These are phyloP conservation scores for Litoditis marina DNA, from an alignment of 2,888 invertebrate genomes.

Conservation along the genomic window DNA sequence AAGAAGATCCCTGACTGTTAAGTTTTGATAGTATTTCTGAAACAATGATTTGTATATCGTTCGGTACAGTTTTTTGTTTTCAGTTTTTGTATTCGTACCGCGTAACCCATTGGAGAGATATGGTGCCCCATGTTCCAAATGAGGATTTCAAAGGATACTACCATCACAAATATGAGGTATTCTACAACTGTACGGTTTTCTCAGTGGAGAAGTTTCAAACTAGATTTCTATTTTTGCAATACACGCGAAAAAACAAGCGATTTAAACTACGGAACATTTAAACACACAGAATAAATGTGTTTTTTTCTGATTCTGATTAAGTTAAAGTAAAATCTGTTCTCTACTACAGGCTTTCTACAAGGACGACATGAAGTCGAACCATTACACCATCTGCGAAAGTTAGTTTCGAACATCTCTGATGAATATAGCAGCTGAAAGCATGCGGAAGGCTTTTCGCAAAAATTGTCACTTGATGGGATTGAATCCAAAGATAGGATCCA, in stretches of 20 bases:
- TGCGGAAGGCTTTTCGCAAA: background rate
- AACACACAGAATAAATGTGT: no score
- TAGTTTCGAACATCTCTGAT: background rate
- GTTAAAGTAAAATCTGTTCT: no score
- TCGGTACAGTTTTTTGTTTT: conserved; percentile 9
- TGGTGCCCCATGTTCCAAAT: conserved; percentile 47
- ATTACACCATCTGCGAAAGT: conserved; percentile 25
- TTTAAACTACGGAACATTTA: no score
- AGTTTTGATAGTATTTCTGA: background rate
- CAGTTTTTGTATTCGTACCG: conserved; percentile 35
- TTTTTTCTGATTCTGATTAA: no score
- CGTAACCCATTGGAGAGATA: conserved; percentile 42
- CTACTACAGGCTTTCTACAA: conserved; percentile 32
- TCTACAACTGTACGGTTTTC: background rate
- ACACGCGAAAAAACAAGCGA: no score
- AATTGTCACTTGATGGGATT: background rate
- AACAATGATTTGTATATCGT: no score
- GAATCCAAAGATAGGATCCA: background rate
- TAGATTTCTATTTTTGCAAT: background rate
- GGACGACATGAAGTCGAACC: conserved; percentile 22
- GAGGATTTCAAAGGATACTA: conserved; percentile 39
- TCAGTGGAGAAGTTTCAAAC: background rate
- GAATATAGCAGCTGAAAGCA: background rate
- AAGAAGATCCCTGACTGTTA: background rate
- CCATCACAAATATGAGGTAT: conserved; percentile 47